A percentile compares a stretch with the other conserved stretches of the same genome.
phyloP scores from a whole-genome alignment of 2,113 vertebrate species.

The Colossoma macropomum region DNA sequence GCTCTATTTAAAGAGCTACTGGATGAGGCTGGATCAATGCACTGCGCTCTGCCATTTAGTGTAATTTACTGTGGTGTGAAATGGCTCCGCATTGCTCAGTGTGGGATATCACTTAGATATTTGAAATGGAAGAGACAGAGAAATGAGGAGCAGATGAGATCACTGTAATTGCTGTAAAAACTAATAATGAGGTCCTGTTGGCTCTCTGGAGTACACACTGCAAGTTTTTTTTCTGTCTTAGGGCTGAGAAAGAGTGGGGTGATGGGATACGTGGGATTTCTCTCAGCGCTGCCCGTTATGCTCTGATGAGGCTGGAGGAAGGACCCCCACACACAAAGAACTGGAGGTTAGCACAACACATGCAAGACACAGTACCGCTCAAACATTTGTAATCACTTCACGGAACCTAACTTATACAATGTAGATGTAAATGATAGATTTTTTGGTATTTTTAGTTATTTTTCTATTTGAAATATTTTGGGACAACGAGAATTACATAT shows the following conservation, averaged over 20 bases:
- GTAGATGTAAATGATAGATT: neutral
- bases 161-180: neutral
- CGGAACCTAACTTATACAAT: no score
- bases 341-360: slow-evolving; percentile 85
- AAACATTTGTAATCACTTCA: neutral
- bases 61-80: slow-evolving; percentile 19
- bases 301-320: slow-evolving; percentile 93
- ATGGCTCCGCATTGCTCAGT: neutral
- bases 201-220: neutral
- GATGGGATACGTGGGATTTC: slow-evolving; percentile 97
- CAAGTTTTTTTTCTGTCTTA: slow-evolving; percentile 60
- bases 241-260: slow-evolving; percentile 98
- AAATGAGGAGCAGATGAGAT: neutral
- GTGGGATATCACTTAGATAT: neutral
- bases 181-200: neutral
- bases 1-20: slow-evolving; percentile 28
- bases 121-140: neutral
- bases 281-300: slow-evolving; percentile 92
- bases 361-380: neutral
- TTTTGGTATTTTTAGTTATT: no score
- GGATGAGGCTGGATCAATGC: slow-evolving; percentile 6
- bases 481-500: no score
- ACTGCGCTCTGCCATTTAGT: slow-evolving; percentile 17
- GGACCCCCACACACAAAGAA: slow-evolving; percentile 97
- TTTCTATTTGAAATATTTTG: no score